Percentiles rank a stretch among this genome's conserved stretches.
These are phyloP conservation scores for Nematopogon swammerdamellus DNA, from an alignment of 2,888 invertebrate genomes.

Conservation along the genomic window DNA sequence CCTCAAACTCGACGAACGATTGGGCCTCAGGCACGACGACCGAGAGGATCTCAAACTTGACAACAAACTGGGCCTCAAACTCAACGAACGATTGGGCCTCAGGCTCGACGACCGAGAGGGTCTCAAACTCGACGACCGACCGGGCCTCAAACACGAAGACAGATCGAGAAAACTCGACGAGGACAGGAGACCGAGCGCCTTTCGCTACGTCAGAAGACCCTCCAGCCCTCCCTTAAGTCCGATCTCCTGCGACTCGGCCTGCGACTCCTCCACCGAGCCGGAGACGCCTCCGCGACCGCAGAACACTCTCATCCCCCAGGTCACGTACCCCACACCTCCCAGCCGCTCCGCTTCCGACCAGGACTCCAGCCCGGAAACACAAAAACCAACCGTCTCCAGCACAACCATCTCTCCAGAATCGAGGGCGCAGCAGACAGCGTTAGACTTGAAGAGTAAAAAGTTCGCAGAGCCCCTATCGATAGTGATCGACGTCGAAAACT, in stretches of 20 bases:
- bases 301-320: conserved; percentile 20
- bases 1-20: too few species aligned
- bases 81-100: too few species aligned
- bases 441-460: conserved; percentile 25
- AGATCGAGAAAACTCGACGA: conserved; percentile 27
- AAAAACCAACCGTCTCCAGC: conserved; percentile 51
- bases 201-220: conserved; percentile 40
- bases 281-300: conserved; percentile 50
- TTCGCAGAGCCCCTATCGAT: conserved; percentile 46
- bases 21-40: too few species aligned
- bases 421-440: conserved; percentile 26
- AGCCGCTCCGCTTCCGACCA: conserved; percentile 57
- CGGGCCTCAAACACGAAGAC: too few species aligned
- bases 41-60: conserved; percentile 18
- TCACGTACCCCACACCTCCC: conserved; percentile 56
- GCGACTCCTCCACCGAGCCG: conserved; percentile 56
- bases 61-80: background rate
- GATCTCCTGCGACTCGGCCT: conserved; percentile 65
- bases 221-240: conserved; percentile 72
- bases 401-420: conserved; percentile 49
- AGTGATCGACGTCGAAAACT: conserved; percentile 47
- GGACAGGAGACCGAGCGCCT: conserved; percentile 31
- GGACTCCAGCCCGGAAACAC: conserved; percentile 48
- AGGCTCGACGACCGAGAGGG: conserved; percentile 15
- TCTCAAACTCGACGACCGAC: conserved; percentile 15